Conservation (phyloP, 2,888 invertebrate genomes). For the Phoronis australis region DNA sequence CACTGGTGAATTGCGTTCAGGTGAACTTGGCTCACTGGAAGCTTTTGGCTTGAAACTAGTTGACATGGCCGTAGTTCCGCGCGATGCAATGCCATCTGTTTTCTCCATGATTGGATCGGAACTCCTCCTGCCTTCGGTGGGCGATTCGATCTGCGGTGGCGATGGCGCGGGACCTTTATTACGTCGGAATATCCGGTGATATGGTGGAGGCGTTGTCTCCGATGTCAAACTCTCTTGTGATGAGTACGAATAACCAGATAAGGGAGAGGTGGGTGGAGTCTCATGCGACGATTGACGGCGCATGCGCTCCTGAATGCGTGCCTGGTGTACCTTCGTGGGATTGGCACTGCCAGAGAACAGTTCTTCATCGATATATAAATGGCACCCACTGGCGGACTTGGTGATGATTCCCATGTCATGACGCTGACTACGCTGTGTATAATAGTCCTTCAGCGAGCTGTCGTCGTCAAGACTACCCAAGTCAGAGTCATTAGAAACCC, state of each 20-base stretch:
- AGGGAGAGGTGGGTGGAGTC: not conserved
- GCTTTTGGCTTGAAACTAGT: too few species aligned
- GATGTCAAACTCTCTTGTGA: not conserved
- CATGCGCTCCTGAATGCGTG: not conserved
- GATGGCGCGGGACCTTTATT: not conserved
- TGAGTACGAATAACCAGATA: not conserved
- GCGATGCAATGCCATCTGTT: too few species aligned
- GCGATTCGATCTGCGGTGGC: not conserved
- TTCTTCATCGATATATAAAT: slow-evolving; percentile 31
- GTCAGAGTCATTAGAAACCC: slow-evolving; percentile 25
- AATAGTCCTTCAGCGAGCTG: not conserved
- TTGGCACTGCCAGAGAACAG: not conserved
- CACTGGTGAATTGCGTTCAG: slow-evolving; percentile 7
- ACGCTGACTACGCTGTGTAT: not conserved
- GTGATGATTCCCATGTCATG: slow-evolving; percentile 19
- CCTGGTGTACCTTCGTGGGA: not conserved
- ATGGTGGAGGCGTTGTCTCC: not conserved
- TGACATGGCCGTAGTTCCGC: too few species aligned
- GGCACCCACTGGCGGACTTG: slow-evolving; percentile 42
- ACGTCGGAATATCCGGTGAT: not conserved
- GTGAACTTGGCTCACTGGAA: too few species aligned
- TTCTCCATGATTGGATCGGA: too few species aligned
- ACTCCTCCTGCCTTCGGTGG: too few species aligned
- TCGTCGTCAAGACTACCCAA: slow-evolving; percentile 28
- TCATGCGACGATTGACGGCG: not conserved